Base-by-base conservation (phyloP, 2,888 invertebrate genomes). In the Watsonalla binaria region DNA sequence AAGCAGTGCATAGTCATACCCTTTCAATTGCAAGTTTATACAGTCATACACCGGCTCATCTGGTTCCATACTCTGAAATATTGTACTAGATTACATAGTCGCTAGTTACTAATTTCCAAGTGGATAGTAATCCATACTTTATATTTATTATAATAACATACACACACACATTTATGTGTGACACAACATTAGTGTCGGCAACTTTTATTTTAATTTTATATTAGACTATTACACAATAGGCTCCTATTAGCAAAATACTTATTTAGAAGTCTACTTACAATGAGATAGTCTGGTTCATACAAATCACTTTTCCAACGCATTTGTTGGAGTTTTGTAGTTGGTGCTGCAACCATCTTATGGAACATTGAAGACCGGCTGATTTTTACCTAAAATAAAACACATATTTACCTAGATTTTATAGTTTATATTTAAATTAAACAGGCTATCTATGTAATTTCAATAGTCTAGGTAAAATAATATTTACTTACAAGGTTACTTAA, bases 1-100 rank as follows among this genome's bases (percentile, higher is more conserved):
- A 52, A 98, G 79, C 6, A 95, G 70, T 5, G 96, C 92, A 83
- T 92, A 98, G 77, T 97, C 96, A 78, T 97, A 96, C 0, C 97
- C 96, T 73, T 93, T 95, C 47, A 98, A 81, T 83, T 95, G 94
- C 24, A 98, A 88, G 79, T 96, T 96, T 11, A 98, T 73, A 11
- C 92, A 90, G 58, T 95, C 94, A 80, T 96, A 95, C 11, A 94
- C 84, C 2, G 96, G 96, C 61, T 93, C 92, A 80, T 94, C 93
- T 0, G 95, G 92, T 80, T 93, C 92, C 84, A 93, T 86, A 58
- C 85, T 84, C 93, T 94, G 74, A 48, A 92, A 92, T 24, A 24
- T 24, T 24, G 24, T 4, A 24, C 1, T 24, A 24, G 24, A 24
- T 24, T 24, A 24, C 24, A 24, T 24, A 24, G 39, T 53, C 49